Percentiles rank a stretch among this genome's conserved stretches.
phyloP scores from a whole-genome alignment of 64 coral and sea anemone species.

The Montipora foliosa region DNA sequence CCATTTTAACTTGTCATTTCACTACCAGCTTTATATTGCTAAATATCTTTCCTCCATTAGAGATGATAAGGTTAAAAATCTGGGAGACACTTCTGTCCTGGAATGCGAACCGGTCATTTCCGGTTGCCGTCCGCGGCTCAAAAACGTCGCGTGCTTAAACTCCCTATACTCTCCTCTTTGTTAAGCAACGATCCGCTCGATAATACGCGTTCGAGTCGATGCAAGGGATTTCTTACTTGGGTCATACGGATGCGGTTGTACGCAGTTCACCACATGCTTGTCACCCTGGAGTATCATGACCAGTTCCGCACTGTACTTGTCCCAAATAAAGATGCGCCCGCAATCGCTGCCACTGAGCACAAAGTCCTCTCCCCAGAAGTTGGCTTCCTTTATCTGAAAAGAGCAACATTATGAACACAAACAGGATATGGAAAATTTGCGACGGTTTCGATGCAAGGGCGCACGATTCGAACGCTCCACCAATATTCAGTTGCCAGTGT shows the following conservation, averaged over 20 bases:
- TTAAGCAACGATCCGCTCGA: too few relatives aligned
- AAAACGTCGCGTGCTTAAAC: too few relatives aligned
- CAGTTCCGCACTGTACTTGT: constrained; percentile 87
- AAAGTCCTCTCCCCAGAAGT: constrained; percentile 95
- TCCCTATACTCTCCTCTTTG: too few relatives aligned
- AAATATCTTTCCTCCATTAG: too few relatives aligned
- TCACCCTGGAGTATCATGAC: constrained; percentile 93
- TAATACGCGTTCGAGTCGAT: too few relatives aligned
- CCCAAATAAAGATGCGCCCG: constrained; percentile 99
- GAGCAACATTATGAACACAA: not conserved
- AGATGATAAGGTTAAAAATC: too few relatives aligned
- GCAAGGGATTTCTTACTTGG: constrained; percentile 69
- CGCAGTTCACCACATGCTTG: constrained; percentile 94
- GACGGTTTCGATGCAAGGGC: not conserved
- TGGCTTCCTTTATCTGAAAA: constrained; percentile 94
- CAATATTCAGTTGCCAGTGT: too few relatives aligned
- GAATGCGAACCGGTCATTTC: too few relatives aligned
- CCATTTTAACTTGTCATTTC: too few relatives aligned
- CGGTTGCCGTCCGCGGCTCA: too few relatives aligned
- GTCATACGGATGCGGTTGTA: constrained; percentile 92
- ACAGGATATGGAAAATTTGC: not conserved
- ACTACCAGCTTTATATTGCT: too few relatives aligned
- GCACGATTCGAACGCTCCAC: not conserved
- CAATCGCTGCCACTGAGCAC: constrained; percentile 97
- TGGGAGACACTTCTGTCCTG: too few relatives aligned